A percentile compares a stretch with the other conserved stretches of the same genome.
phyloP scores from a whole-genome alignment of 2,888 invertebrate genomes.

The Miltochrista miniata region DNA sequence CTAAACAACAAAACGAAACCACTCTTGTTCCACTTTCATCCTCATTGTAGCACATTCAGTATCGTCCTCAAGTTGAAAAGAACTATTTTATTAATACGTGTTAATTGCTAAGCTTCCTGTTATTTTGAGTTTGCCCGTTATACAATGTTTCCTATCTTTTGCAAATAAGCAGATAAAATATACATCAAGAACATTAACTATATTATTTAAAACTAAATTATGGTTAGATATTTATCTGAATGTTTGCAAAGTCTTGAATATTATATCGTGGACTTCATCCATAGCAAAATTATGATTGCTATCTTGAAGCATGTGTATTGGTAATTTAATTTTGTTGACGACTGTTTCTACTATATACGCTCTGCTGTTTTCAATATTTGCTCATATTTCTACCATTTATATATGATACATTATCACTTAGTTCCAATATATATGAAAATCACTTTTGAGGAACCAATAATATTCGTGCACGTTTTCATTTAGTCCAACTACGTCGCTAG shows the following conservation, averaged over 20 bases:
- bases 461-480: background rate
- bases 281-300: constrained; percentile 11
- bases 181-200: constrained; percentile 8
- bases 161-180: constrained; percentile 32
- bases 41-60: constrained; percentile 39
- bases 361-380: constrained; percentile 27
- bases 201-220: background rate
- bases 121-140: constrained; percentile 29
- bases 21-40: constrained; percentile 40
- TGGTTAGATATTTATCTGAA: constrained; percentile 21
- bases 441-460: background rate
- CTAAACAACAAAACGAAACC: constrained; percentile 18
- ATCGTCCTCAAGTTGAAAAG: constrained; percentile 69
- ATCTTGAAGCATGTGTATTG: constrained; percentile 33
- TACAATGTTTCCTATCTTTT: constrained; percentile 25
- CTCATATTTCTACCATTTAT: constrained; percentile 23
- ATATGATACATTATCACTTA: constrained; percentile 4
- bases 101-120: constrained; percentile 48
- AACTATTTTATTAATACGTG: constrained; percentile 40
- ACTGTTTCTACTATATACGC: constrained; percentile 22
- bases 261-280: constrained; percentile 16
- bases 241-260: constrained; percentile 31
- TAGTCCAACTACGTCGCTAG: constrained; percentile 31
- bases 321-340: constrained; percentile 16
- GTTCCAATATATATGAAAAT: constrained; percentile 1